Evolutionary conservation across 1,140 invertebrate genomes (phyloP).

Genomic region (Cheumatopsyche charites): DNA sequence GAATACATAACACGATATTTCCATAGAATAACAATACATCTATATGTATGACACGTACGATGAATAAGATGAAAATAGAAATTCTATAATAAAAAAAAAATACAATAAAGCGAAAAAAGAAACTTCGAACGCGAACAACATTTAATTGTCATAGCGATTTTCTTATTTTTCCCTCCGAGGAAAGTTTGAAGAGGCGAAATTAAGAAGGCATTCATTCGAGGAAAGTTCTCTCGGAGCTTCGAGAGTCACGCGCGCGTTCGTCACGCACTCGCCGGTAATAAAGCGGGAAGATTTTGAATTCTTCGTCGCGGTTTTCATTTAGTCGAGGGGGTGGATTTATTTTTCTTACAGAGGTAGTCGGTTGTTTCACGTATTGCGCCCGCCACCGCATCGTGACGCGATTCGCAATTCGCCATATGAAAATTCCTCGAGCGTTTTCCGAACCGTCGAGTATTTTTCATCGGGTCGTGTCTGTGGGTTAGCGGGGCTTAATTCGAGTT

Average conservation of each 20-base stretch:
- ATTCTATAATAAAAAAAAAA: too few relatives aligned
- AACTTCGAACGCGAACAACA: too few relatives aligned
- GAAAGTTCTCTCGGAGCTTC: not conserved
- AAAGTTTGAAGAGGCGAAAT: not conserved
- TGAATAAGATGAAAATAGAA: too few relatives aligned
- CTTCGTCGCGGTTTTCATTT: constrained; percentile 45
- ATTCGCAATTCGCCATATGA: constrained; percentile 31
- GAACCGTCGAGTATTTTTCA: too few relatives aligned
- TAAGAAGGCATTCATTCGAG: not conserved
- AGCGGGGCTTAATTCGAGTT: too few relatives aligned
- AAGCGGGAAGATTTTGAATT: constrained; percentile 31
- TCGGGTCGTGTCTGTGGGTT: too few relatives aligned
- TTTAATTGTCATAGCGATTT: too few relatives aligned
- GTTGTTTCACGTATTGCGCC: constrained; percentile 27
- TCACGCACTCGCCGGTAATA: constrained; percentile 20
- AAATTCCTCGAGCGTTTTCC: constrained; percentile 11
- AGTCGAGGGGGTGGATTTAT: constrained; percentile 40
- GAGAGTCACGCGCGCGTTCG: constrained; percentile 11
- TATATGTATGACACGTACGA: too few relatives aligned
- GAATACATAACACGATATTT: too few relatives aligned
- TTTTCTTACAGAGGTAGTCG: constrained; percentile 1
- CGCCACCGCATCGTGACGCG: constrained; percentile 25
- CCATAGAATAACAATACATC: too few relatives aligned
- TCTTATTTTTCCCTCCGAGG: not conserved
- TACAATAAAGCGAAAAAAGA: too few relatives aligned